phyloP scores from a whole-genome alignment of 2,113 vertebrate genomes.

The Bubalus kerabau region DNA sequence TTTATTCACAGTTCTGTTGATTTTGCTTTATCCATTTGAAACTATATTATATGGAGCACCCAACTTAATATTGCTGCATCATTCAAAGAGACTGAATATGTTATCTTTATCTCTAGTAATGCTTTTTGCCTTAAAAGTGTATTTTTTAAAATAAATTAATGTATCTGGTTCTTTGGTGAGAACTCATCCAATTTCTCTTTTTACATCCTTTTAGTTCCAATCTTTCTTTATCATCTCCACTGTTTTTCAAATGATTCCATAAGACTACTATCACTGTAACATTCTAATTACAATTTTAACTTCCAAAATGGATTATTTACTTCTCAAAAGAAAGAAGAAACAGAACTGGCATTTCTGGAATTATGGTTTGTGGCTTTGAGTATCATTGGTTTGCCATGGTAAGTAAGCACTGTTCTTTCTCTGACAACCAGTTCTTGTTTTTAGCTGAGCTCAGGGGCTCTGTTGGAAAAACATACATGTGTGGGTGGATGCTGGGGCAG shows the following conservation, averaged over 20 bases:
- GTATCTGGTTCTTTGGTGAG: neutral
- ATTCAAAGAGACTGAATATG: neutral
- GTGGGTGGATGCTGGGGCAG: neutral
- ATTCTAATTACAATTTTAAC: slow-evolving; percentile 21
- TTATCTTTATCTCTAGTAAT: neutral
- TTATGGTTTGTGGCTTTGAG: slow-evolving; percentile 48
- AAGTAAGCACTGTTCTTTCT: slow-evolving; percentile 18
- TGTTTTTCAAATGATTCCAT: neutral
- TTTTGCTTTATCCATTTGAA: slow-evolving; percentile 32
- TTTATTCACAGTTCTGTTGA: neutral
- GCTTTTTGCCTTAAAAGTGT: neutral
- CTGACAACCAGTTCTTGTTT: slow-evolving; percentile 50
- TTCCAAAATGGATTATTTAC: slow-evolving; percentile 43
- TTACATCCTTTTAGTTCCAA: neutral
- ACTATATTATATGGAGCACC: neutral
- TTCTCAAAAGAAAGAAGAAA: slow-evolving; percentile 50
- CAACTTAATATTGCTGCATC: neutral
- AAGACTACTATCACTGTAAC: neutral
- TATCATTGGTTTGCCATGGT: neutral
- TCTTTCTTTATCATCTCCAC: neutral
- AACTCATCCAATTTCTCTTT: neutral
- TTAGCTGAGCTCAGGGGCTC: neutral
- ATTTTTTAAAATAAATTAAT: neutral
- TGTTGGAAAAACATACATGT: neutral
- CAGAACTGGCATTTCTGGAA: slow-evolving; percentile 46